A percentile compares a stretch with the other conserved stretches of the same genome.
phyloP scores from a whole-genome alignment of 2,888 invertebrate species.

The Biston stratarius region DNA sequence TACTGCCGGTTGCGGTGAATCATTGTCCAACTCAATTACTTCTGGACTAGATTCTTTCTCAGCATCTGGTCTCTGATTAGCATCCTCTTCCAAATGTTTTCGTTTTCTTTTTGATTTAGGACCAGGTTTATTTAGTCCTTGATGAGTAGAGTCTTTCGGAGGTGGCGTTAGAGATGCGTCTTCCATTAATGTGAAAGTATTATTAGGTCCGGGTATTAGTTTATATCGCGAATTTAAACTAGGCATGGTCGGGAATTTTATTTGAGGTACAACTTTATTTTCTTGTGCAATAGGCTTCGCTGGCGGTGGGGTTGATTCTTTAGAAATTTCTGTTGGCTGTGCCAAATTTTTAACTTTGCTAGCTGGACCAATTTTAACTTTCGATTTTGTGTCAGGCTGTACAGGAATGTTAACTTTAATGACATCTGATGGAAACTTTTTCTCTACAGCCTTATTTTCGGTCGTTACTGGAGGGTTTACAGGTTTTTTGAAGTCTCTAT shows the following conservation, averaged over 20 bases:
- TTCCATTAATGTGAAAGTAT: conserved; percentile 73
- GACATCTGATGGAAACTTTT: conserved; percentile 12
- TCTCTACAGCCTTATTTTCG: conserved; percentile 46
- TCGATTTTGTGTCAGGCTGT: conserved; percentile 51
- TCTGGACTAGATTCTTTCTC: conserved; percentile 42
- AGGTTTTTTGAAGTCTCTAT: conserved; percentile 54
- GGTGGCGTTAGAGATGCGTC: conserved; percentile 43
- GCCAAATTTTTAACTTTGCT: conserved; percentile 65
- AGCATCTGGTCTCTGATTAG: conserved; percentile 35
- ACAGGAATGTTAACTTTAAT: conserved; percentile 37
- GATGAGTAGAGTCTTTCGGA: not conserved
- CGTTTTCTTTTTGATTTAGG: conserved; percentile 14
- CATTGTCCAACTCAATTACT: conserved; percentile 54
- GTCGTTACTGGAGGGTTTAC: conserved; percentile 45
- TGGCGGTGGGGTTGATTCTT: conserved; percentile 36
- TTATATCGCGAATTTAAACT: conserved; percentile 71
- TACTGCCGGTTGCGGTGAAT: conserved; percentile 26
- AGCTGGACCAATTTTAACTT: conserved; percentile 75
- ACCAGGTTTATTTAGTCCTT: not conserved
- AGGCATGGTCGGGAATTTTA: conserved; percentile 63
- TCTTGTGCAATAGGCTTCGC: conserved; percentile 29
- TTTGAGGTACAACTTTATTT: conserved; percentile 48
- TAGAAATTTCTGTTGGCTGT: conserved; percentile 29
- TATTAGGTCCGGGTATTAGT: conserved; percentile 77
- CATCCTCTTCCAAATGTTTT: not conserved